Evolutionary conservation across 2,113 vertebrate genomes (phyloP), one percentile per base, ranked within the genome.

Genomic region (Loxodonta africana): DNA sequence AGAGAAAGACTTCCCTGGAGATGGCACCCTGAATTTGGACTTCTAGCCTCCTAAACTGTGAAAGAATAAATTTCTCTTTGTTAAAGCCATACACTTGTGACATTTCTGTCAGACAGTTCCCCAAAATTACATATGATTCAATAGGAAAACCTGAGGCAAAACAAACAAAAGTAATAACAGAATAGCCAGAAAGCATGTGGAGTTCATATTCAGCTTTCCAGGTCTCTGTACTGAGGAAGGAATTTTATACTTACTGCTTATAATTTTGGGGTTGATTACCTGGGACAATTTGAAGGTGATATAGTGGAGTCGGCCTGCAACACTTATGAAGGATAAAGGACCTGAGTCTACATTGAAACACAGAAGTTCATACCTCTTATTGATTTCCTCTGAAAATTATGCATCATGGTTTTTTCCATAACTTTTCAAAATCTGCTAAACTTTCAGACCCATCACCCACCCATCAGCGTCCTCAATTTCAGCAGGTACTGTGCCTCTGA

Each of bases 331-430:
- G 65, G 88, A 87, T 69, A 83, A 41, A 87, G 10, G 41, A n/a
- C 0, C 78, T 21, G 1, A 7, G 33, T 76, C 84, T 93, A 65
- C 3, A 91, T 60, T 14, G 60, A n/a, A 51, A 92, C 14, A 21
- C 90, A 41, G 14, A 88, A 48, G 62, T 74, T 83, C 48, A 92
- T 9, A 74, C 7, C 0, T 76, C 11, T 67, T 92, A 96, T 37
- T 84, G 63, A 89, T 94, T 88, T 89, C 30, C 63, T 60, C 41
- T 81, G 33, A 80, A 89, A 95, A 76, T 94, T 80, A 83, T 74
- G 86, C 48, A 62, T 21, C 28, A 76, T 81, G 33, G 14, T 73
- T 91, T 95, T 81, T 82, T 57, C 81, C 28, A 62, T 81, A 65
- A 77, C 30, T 69, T 80, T 30, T 9, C 28, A 88, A 95, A 73